Percentiles rank a stretch among this genome's conserved stretches.
phyloP scores from a whole-genome alignment of 2,888 invertebrate genomes.

The Slavum lentiscoides region DNA sequence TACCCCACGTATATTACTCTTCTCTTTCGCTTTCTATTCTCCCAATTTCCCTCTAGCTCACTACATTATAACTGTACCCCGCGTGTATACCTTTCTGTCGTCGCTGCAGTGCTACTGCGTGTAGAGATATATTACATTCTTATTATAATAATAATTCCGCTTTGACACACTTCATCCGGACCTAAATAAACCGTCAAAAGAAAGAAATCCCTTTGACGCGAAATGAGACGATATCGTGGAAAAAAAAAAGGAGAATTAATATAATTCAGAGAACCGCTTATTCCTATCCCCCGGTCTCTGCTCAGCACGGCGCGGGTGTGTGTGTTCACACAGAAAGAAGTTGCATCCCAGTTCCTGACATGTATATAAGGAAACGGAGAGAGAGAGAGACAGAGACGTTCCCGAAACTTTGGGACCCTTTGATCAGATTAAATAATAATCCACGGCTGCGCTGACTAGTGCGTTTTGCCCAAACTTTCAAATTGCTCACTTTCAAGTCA shows the following conservation, averaged over 20 bases:
- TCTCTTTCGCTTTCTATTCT: not conserved
- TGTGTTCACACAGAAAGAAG: constrained; percentile 9
- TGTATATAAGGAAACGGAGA: constrained; percentile 1
- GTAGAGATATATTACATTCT: constrained; percentile 29
- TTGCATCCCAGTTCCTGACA: constrained; percentile 30
- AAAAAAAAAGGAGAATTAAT: constrained; percentile 47
- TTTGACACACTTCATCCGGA: constrained; percentile 47
- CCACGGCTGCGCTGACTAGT: constrained; percentile 45
- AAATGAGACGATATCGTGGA: constrained; percentile 44
- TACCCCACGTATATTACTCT: not conserved
- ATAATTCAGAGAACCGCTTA: constrained; percentile 40
- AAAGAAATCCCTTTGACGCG: constrained; percentile 51
- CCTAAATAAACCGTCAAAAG: constrained; percentile 52
- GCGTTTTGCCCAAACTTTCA: constrained; percentile 47
- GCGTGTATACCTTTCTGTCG: not conserved
- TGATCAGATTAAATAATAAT: constrained; percentile 53
- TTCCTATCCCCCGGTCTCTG: not conserved
- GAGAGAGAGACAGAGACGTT: not conserved
- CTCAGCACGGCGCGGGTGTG: too few relatives aligned
- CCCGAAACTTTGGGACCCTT: constrained; percentile 41
- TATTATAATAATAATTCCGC: constrained; percentile 53
- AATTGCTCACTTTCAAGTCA: constrained; percentile 51
- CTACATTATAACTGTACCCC: too few relatives aligned
- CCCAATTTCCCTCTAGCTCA: not conserved
- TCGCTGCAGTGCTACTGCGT: not conserved